Evolutionary conservation across 2,113 vertebrate species (phyloP), one percentile per base, ranked within the genome.

Genomic region (Ardeotis arabs): DNA sequence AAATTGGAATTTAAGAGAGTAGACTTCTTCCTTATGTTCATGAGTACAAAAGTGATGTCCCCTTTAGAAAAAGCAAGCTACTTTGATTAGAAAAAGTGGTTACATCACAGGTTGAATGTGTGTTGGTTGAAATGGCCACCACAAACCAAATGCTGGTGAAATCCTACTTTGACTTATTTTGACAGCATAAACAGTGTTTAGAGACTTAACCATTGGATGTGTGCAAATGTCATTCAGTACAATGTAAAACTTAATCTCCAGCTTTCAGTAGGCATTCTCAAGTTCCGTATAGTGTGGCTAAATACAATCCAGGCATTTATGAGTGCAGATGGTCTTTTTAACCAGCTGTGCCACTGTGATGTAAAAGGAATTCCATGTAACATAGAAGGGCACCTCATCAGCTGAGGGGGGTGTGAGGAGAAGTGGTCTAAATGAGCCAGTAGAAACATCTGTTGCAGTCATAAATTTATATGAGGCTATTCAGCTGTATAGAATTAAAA

Each of bases 361-460:
- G 92, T 95, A 93, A 90, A 96, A 98, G 96, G 82, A 95, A 94
- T 96, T 96, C 92, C 96, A 95, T 96, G 67, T 85, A 96, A 87
- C 72, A 92, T 81, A 96, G 95, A 94, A 68, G 84, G 86, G 93
- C 87, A 96, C 93, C 88, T 95, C 93, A 96, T 97, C 94, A 97
- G 89, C 89, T 95, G 95, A 97, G 82, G 69, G 84, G 87, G 97
- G 95, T 97, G 95, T 77, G 93, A 95, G 90, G 69, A 95, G 81
- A 88, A 95, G 89, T 2, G 9, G 29, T 83, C 53, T 83, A 86
- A 97, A 93, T 92, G 81, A 93, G 94, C 56, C 92, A 84, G 73
- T 53, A 91, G 93, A 93, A 97, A 95, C 95, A 98, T 97, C 97
- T 98, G 97, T 96, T 97, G 67, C 80, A 84, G 84, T 96, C 91